Evolutionary conservation across 2,888 invertebrate genomes (phyloP), one percentile per base, ranked within the genome.

Genomic region (Ligdia adustata): DNA sequence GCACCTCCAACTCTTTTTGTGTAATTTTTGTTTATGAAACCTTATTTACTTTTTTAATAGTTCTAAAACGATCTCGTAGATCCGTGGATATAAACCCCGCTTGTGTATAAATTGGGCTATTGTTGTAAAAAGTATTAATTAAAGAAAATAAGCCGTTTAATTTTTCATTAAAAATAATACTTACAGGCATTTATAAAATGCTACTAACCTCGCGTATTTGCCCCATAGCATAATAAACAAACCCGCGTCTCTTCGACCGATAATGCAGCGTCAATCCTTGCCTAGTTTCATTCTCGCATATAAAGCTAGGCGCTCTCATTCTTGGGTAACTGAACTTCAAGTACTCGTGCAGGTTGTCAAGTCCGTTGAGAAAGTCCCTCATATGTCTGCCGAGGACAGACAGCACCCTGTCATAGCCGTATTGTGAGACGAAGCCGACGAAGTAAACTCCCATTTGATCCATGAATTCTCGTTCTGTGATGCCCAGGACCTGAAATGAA

Each of bases 331-430:
- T 98, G 87, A 98, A 98, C 80, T 98, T 96, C 32, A 99, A 91
- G 79, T 99, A 99, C 79, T 99, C 99, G 79, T 99, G 99, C 13
- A 99, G 91, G 87, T 99, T 99, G 85, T 99, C 99, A 62, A 99
- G 89, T 0, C 97, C 98, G 74, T 98, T 99, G 1, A 99, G 92
- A 73, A 99, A 99, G 82, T 99, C 98, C 40, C 98, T 91, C 94
- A 99, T 96, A 77, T 98, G 97, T 3, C 98, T 92, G 0, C 98
- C 98, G 9, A 98, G 91, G 0, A 98, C 97, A 1, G 96, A 96
- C 3, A 98, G 82, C 0, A 98, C 97, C 38, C 96, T 91, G 85
- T 98, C 98, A 83, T 99, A 98, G 7, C 98, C 98, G 72, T 98
- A 98, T 66, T 98, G 97, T 13, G 97, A 95, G 4, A 99, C 97